These are phyloP conservation scores for Drosophila tristis DNA, from an alignment of 1,140 invertebrate species.

Conservation along the genomic window DNA sequence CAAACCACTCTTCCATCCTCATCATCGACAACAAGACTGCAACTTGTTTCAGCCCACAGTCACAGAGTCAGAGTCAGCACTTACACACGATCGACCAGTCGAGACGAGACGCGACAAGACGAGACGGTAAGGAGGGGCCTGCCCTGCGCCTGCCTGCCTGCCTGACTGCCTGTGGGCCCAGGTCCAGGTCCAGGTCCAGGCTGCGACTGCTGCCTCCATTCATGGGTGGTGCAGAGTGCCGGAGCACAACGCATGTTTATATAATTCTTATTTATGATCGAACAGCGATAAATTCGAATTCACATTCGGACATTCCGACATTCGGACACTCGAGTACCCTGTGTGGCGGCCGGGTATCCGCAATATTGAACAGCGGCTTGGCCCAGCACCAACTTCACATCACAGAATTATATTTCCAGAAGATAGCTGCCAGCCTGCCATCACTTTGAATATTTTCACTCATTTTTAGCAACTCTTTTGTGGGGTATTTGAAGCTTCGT, in stretches of 20 bases:
- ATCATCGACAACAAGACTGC: slow-evolving; percentile 13
- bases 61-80: neutral
- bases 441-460: no score
- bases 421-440: no score
- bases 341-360: no score
- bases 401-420: no score
- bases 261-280: slow-evolving; percentile 83
- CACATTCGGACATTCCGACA: neutral
- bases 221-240: slow-evolving; percentile 64
- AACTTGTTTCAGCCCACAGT: slow-evolving; percentile 45
- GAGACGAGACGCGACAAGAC: neutral
- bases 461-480: no score
- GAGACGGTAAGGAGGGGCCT: neutral
- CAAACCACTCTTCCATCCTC: slow-evolving; percentile 11
- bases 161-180: neutral
- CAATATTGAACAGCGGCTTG: no score
- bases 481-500: slow-evolving; percentile 9
- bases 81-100: neutral
- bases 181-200: no score
- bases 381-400: no score
- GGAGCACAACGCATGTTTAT: slow-evolving; percentile 72
- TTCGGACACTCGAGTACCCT: no score
- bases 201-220: slow-evolving; percentile 39
- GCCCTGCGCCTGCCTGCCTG: slow-evolving; percentile 1
- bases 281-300: slow-evolving; percentile 70